Percentiles rank a stretch among this genome's conserved stretches.
phyloP scores from a whole-genome alignment of 2,888 invertebrate genomes.

The Encarsia formosa region DNA sequence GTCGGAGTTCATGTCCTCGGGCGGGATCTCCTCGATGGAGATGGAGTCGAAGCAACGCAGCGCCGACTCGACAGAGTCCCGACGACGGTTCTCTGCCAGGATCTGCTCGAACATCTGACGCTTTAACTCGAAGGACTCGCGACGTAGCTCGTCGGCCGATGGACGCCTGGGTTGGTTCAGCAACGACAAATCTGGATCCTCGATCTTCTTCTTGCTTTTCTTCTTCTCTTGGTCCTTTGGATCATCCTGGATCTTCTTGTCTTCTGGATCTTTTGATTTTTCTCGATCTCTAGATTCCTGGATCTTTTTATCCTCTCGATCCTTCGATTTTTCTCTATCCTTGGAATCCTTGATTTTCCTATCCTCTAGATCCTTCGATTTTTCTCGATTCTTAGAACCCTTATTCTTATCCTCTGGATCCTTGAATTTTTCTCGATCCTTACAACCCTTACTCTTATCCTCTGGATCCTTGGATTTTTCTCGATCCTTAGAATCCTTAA shows the following conservation, averaged over 20 bases:
- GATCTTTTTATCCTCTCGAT: neutral
- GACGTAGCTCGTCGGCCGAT: constrained; percentile 17
- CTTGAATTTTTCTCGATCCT: too few species aligned
- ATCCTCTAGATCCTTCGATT: too few species aligned
- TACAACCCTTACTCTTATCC: too few species aligned
- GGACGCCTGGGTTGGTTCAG: neutral
- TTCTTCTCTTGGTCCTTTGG: constrained; percentile 21
- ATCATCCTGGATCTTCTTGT: constrained; percentile 31
- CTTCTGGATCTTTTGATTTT: too few species aligned
- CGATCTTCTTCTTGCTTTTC: neutral
- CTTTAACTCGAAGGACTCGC: constrained; percentile 24
- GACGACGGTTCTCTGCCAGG: constrained; percentile 25
- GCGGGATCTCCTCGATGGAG: constrained; percentile 27
- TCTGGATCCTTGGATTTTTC: neutral
- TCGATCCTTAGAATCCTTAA: too few species aligned
- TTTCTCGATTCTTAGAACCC: too few species aligned
- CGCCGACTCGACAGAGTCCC: constrained; percentile 40
- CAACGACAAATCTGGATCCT: neutral
- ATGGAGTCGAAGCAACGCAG: constrained; percentile 38
- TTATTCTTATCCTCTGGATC: neutral
- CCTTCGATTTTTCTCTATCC: neutral
- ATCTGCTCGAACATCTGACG: constrained; percentile 19
- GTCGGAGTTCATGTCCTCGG: neutral
- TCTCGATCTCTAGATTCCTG: neutral
- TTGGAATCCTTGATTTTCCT: neutral